Evolutionary conservation across 2,888 invertebrate genomes (phyloP), one percentile per base, ranked within the genome.

Genomic region (Epinotia ramella): DNA sequence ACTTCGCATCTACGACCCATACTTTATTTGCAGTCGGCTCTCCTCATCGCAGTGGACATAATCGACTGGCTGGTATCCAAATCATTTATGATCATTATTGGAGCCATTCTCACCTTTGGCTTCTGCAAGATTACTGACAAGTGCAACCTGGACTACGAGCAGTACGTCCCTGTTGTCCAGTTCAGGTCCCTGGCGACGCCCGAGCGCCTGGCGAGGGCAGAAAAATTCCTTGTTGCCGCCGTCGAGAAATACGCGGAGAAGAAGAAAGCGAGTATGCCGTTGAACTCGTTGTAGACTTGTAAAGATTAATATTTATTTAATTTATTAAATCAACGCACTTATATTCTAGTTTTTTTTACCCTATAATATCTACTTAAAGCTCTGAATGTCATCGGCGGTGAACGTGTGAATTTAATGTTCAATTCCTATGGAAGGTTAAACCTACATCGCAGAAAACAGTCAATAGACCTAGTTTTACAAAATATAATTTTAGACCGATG

Each of bases 161-260:
- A 79, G 1, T 79, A 77, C 24, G 73, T 84, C 11, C 83, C 83
- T 1, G 76, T 84, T 3, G 78, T 80, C 0, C 81, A 95, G 20
- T 88, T 95, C 46, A 85, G 93, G 16, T 85, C 90, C 1, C 87
- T 92, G 70, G 91, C 95, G 67, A 95, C 95, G 0, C 93, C 95
- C 6, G 95, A 95, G 65, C 90, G 89, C 66, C 82, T 96, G 57
- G 90, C 95, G 3, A 88, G 91, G 0, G 94, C 95, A 0, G 93
- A 95, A 4, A 84, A 88, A 11, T 88, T 95, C 64, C 89, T 96
- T 0, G 84, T 91, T 62, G 91, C 89, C 59, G 95, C 95, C 4
- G 86, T 96, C 53, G 93, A 94, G 59, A 95, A 95, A 80, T 96
- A 95, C 69, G 81, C 81, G 0, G 80, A 85, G 71, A 81, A 81